These are phyloP conservation scores for Muscina levida DNA, from an alignment of 2,888 invertebrate species.

Conservation along the genomic window DNA sequence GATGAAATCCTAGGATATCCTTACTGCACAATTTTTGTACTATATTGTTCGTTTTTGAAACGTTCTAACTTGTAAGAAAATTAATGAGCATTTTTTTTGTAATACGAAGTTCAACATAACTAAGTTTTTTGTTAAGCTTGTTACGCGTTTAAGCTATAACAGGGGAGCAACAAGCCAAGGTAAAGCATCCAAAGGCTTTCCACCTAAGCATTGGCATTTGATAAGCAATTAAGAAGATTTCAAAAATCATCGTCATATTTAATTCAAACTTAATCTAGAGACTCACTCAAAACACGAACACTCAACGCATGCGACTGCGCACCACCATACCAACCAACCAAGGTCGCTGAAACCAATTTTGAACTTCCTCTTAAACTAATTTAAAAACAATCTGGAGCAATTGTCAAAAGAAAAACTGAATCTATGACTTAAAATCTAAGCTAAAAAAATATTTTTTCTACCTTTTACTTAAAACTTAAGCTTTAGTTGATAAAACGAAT, in stretches of 20 bases:
- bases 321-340: slow-evolving; percentile 13
- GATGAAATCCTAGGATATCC: slow-evolving; percentile 70
- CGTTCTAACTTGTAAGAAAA: neutral
- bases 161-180: slow-evolving; percentile 23
- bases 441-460: slow-evolving; percentile 37
- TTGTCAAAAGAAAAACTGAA: slow-evolving; percentile 51
- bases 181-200: slow-evolving; percentile 19
- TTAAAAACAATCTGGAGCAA: slow-evolving; percentile 49
- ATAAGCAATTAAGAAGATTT: slow-evolving; percentile 58
- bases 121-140: slow-evolving; percentile 15
- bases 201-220: slow-evolving; percentile 39
- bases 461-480: slow-evolving; percentile 47
- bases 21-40: slow-evolving; percentile 10
- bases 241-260: slow-evolving; percentile 37
- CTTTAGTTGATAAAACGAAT: slow-evolving; percentile 37
- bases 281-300: slow-evolving; percentile 13
- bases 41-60: slow-evolving; percentile 10
- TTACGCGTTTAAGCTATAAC: slow-evolving; percentile 29
- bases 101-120: neutral
- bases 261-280: slow-evolving; percentile 22
- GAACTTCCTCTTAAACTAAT: slow-evolving; percentile 13
- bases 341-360: slow-evolving; percentile 11
- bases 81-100: neutral
- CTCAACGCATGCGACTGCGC: no score
- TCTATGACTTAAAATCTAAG: neutral